Percentiles rank a stretch among this genome's conserved stretches.
These are phyloP conservation scores for Antedon mediterranea DNA, from an alignment of 53 echinoderm and acorn worm species.

Conservation along the genomic window DNA sequence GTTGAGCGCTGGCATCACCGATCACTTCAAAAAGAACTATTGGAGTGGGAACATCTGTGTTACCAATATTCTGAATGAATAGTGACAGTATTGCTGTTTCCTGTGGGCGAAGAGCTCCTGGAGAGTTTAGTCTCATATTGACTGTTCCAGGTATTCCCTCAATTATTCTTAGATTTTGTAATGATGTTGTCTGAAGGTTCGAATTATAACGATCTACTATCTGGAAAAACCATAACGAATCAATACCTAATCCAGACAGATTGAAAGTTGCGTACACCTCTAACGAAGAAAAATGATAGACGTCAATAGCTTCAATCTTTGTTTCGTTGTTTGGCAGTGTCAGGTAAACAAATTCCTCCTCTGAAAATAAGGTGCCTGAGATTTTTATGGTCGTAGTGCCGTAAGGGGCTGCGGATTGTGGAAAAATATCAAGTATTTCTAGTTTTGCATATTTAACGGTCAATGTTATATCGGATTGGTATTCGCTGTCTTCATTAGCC, in stretches of 20 bases:
- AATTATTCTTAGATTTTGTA: not conserved
- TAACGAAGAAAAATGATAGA: constrained; percentile 7
- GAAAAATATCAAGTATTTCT: constrained; percentile 11
- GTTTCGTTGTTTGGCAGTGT: not conserved
- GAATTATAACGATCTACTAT: not conserved
- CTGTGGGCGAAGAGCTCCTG: not conserved
- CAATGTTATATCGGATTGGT: not conserved
- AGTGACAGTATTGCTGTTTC: constrained; percentile 4
- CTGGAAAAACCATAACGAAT: not conserved
- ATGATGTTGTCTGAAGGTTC: not conserved
- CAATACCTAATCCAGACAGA: not conserved
- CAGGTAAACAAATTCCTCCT: not conserved
- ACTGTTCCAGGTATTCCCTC: constrained; percentile 7
- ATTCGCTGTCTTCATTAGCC: not conserved
- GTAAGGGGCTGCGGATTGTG: constrained; percentile 2
- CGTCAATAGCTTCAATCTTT: not conserved
- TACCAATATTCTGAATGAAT: constrained; percentile 11
- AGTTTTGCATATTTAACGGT: constrained; percentile 6
- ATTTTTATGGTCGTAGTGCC: constrained; percentile 8
- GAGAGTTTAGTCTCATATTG: constrained; percentile 3
- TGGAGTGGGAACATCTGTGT: constrained; percentile 7
- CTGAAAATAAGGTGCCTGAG: constrained; percentile 12
- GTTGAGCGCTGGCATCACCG: constrained; percentile 9
- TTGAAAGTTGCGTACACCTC: constrained; percentile 11
- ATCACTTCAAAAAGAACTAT: not conserved